Evolutionary conservation across 2,797 vertebrate species (phyloP).

Genomic region (Epinephelus malabaricus): DNA sequence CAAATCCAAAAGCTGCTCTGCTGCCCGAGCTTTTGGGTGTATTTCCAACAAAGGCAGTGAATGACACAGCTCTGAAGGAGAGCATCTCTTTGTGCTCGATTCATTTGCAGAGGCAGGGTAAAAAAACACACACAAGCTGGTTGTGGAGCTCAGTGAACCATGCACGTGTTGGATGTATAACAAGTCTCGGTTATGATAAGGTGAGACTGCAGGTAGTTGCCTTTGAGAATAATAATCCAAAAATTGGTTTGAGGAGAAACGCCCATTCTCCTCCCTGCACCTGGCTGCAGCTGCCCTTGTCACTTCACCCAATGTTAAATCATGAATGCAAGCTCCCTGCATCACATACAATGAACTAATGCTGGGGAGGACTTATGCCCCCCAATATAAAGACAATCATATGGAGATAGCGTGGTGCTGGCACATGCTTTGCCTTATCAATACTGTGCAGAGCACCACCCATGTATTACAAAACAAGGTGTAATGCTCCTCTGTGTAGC

Average conservation of each 20-base stretch:
- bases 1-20: slow-evolving; percentile 29
- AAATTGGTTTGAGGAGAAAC: slow-evolving; percentile 62
- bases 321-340: slow-evolving; percentile 10
- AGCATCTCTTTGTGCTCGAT: slow-evolving; percentile 70
- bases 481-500: background rate
- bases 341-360: background rate
- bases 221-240: slow-evolving; percentile 31
- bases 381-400: slow-evolving; percentile 21
- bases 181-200: background rate
- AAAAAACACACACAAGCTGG: slow-evolving; percentile 1
- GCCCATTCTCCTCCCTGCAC: slow-evolving; percentile 72
- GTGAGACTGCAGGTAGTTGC: slow-evolving; percentile 38
- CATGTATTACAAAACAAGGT: slow-evolving; percentile 52
- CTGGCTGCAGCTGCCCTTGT: slow-evolving; percentile 74
- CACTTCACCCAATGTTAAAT: slow-evolving; percentile 39
- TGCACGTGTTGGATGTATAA: slow-evolving; percentile 7
- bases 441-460: slow-evolving; percentile 64
- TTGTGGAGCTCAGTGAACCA: background rate
- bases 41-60: slow-evolving; percentile 70
- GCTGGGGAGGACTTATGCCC: slow-evolving; percentile 33
- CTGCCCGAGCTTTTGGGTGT: slow-evolving; percentile 38
- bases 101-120: slow-evolving; percentile 43
- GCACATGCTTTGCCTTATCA: slow-evolving; percentile 59
- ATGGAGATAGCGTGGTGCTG: slow-evolving; percentile 28
- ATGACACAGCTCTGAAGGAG: slow-evolving; percentile 57